Conservation (phyloP, 2,888 invertebrate genomes). For the Agonum fuliginosum region DNA sequence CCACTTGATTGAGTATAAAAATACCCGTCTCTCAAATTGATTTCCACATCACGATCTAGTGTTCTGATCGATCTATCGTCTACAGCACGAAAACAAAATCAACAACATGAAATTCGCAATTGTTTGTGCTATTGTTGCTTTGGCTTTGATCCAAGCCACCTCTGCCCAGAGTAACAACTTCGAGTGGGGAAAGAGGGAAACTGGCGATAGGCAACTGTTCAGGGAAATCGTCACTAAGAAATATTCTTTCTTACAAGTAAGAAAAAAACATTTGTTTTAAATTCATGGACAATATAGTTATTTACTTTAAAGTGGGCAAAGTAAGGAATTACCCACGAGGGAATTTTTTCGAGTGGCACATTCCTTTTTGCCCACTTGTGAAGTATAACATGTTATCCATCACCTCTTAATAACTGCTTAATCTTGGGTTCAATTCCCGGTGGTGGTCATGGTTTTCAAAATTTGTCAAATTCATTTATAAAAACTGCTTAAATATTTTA, state of each 20-base stretch:
- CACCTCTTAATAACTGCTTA: too few species aligned
- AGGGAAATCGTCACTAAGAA: slow-evolving; percentile 65
- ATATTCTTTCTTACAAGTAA: slow-evolving; percentile 66
- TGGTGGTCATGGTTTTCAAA: too few species aligned
- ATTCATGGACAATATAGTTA: neutral
- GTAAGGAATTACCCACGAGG: too few species aligned
- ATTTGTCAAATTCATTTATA: too few species aligned
- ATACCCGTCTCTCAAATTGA: neutral
- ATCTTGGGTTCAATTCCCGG: too few species aligned
- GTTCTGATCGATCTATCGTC: too few species aligned
- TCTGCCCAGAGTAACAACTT: slow-evolving; percentile 64
- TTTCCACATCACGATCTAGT: neutral
- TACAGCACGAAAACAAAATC: neutral
- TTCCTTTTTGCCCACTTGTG: too few species aligned
- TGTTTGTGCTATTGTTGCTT: slow-evolving; percentile 37
- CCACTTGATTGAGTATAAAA: too few species aligned
- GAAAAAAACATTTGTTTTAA: slow-evolving; percentile 21
- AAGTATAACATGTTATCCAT: too few species aligned
- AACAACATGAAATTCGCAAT: slow-evolving; percentile 60
- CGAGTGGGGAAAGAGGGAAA: slow-evolving; percentile 62
- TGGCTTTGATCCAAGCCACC: neutral
- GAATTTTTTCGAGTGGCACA: too few species aligned
- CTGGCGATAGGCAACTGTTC: slow-evolving; percentile 63
- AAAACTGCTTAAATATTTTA: too few species aligned
- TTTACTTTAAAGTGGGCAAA: too few species aligned